These are phyloP conservation scores for Drosophila anomelani DNA, from an alignment of 2,888 invertebrate species.

Conservation along the genomic window DNA sequence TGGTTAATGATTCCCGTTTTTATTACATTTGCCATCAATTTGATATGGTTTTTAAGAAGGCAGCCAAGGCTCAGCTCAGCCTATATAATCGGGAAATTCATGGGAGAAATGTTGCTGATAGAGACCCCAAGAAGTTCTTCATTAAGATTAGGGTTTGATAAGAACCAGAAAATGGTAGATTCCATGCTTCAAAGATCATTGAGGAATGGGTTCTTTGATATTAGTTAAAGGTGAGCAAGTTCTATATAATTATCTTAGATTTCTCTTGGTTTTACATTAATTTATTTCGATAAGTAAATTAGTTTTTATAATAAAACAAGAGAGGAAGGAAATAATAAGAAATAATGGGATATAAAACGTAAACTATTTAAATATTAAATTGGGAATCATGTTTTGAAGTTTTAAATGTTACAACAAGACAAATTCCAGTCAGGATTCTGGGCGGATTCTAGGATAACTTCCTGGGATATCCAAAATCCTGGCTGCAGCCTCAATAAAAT, in stretches of 20 bases:
- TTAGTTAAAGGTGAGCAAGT: background rate
- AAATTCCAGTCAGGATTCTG: too few relatives aligned
- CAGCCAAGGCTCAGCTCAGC: slow-evolving; percentile 11
- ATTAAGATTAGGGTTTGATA: slow-evolving; percentile 21
- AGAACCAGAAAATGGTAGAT: slow-evolving; percentile 12
- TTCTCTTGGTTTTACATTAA: background rate
- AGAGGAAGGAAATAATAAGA: background rate
- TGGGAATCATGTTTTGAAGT: too few relatives aligned
- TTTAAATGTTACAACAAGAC: too few relatives aligned
- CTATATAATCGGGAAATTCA: slow-evolving; percentile 56
- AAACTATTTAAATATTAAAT: too few relatives aligned
- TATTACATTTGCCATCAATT: slow-evolving; percentile 58
- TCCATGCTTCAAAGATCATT: slow-evolving; percentile 1
- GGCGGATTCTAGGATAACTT: too few relatives aligned
- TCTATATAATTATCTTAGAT: background rate
- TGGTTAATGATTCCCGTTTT: slow-evolving; percentile 56
- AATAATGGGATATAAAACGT: background rate
- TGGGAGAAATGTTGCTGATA: slow-evolving; percentile 46
- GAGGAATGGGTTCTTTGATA: background rate
- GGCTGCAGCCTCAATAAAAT: background rate
- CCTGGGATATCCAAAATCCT: too few relatives aligned
- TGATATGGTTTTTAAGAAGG: slow-evolving; percentile 45
- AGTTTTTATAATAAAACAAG: background rate
- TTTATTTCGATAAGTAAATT: background rate
- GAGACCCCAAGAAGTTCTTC: slow-evolving; percentile 8